These are phyloP conservation scores for Corella eumyota DNA, from an alignment of 23 tunicate genomes.

Conservation along the genomic window DNA sequence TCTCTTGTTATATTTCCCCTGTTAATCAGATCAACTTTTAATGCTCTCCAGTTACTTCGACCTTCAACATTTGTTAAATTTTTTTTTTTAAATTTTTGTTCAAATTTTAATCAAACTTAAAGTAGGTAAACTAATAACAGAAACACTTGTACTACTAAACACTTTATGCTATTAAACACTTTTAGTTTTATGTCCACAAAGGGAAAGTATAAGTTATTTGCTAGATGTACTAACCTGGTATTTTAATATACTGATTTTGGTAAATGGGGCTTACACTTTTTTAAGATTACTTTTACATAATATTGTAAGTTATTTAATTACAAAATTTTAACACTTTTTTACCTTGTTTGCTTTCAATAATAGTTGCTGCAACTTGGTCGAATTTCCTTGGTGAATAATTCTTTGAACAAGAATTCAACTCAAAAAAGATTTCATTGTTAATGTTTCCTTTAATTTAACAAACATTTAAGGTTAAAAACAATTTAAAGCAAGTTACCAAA, in stretches of 20 bases:
- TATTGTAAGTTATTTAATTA: too few relatives aligned
- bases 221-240: too few relatives aligned
- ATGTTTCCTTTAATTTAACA: conserved; percentile 14
- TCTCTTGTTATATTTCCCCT: not conserved
- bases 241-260: too few relatives aligned
- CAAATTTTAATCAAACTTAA: not conserved
- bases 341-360: conserved; percentile 61
- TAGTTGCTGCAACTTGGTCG: conserved; percentile 38
- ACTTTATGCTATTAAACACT: too few relatives aligned
- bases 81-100: not conserved
- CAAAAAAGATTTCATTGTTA: conserved; percentile 36
- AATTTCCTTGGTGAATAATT: conserved; percentile 47
- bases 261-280: too few relatives aligned
- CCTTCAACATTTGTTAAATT: not conserved
- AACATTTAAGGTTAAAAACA: not conserved
- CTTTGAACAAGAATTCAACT: conserved; percentile 14
- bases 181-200: too few relatives aligned
- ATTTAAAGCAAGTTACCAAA: not conserved
- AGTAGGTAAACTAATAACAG: not conserved
- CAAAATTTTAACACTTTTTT: not conserved
- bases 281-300: not conserved
- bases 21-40: conserved; percentile 22
- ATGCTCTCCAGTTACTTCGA: conserved; percentile 55
- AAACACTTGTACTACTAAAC: too few relatives aligned
- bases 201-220: too few relatives aligned